Percentiles rank a stretch among this genome's conserved stretches.
Conservation (phyloP, 2,888 invertebrate genomes). For the Agrotis clavis region DNA sequence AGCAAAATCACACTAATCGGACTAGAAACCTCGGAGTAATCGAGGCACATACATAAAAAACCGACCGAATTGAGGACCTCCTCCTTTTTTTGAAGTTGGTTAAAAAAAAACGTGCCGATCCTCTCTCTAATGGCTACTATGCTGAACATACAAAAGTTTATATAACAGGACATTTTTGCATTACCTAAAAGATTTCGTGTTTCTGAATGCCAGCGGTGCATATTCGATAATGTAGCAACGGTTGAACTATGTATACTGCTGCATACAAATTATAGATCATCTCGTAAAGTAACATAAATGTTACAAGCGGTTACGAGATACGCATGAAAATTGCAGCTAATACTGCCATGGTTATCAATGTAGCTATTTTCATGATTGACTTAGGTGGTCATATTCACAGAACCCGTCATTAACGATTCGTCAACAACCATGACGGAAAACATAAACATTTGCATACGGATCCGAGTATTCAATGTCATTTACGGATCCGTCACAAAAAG, state of each 20-base stretch:
- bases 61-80: no score
- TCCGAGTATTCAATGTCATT: no score
- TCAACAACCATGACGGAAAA: no score
- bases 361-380: neutral
- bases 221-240: conserved; percentile 27
- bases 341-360: neutral
- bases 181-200: conserved; percentile 43
- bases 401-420: no score
- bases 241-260: neutral
- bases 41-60: no score
- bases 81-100: no score
- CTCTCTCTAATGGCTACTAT: neutral
- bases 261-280: conserved; percentile 45
- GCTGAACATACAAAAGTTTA: conserved; percentile 16
- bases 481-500: no score
- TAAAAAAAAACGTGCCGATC: conserved; percentile 1
- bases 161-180: conserved; percentile 28
- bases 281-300: conserved; percentile 10
- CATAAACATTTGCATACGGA: no score
- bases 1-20: no score
- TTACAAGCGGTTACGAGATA: conserved; percentile 15
- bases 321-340: conserved; percentile 36
- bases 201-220: conserved; percentile 29
- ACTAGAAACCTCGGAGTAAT: no score
- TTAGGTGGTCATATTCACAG: no score